These are phyloP conservation scores for Leptocoma aspasia DNA, from an alignment of 2,113 vertebrate species.

Conservation along the genomic window DNA sequence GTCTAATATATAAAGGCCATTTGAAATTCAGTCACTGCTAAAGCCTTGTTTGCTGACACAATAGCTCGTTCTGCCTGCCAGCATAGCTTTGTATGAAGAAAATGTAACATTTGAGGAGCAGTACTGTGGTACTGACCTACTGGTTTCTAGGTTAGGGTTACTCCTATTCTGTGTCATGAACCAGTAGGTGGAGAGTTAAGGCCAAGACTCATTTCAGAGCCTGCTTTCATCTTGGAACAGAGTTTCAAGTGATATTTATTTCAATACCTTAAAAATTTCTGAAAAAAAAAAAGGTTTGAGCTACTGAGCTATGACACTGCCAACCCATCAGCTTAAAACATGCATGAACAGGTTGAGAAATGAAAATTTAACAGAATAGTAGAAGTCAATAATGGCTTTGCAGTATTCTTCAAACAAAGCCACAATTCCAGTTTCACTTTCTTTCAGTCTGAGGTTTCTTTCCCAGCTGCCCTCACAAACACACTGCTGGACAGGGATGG, in stretches of 20 bases:
- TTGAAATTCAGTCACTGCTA: not conserved
- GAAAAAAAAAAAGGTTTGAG: not conserved
- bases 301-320: not conserved
- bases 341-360: not conserved
- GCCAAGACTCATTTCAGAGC: constrained; percentile 74
- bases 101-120: not conserved
- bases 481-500: not conserved
- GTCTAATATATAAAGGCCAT: not conserved
- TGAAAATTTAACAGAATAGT: constrained; percentile 2
- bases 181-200: constrained; percentile 70
- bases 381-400: constrained; percentile 15
- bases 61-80: not conserved
- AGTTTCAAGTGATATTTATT: constrained; percentile 17
- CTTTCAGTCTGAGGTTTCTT: constrained; percentile 58
- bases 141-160: not conserved
- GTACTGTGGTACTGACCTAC: not conserved
- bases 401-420: not conserved
- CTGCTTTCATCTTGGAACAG: constrained; percentile 69
- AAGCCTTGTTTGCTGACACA: not conserved
- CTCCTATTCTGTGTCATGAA: not conserved
- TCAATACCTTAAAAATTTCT: not conserved
- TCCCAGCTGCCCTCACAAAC: constrained; percentile 6
- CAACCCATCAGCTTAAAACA: constrained; percentile 19
- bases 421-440: not conserved
- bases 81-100: not conserved